A percentile compares a stretch with the other conserved stretches of the same genome.
Conservation (phyloP, 2,888 invertebrate species). For the Smittia sp. region DNA sequence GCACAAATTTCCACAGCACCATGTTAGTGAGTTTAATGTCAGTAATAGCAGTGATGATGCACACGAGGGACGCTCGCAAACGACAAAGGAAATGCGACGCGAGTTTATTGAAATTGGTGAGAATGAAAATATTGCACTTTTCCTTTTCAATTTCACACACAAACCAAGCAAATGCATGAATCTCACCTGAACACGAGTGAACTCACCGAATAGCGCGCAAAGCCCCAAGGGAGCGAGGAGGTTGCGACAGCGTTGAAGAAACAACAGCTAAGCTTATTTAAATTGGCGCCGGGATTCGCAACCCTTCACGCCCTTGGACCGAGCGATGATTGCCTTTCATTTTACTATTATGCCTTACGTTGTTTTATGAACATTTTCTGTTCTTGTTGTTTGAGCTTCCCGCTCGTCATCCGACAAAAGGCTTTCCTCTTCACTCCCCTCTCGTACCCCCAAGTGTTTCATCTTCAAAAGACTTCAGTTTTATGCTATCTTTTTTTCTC, state of each 20-base stretch:
- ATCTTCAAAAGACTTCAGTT: constrained; percentile 1
- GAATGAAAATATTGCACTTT: neutral
- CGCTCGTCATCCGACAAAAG: neutral
- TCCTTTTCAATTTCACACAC: neutral
- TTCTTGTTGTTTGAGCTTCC: neutral
- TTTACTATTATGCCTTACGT: neutral
- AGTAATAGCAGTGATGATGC: neutral
- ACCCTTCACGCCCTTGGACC: neutral
- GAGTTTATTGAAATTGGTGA: neutral
- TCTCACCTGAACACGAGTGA: neutral
- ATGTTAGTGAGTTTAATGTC: constrained; percentile 12
- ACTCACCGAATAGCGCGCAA: neutral
- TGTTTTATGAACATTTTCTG: constrained; percentile 1
- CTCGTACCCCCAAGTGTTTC: neutral
- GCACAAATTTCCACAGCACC: constrained; percentile 21
- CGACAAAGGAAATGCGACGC: neutral
- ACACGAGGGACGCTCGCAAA: neutral
- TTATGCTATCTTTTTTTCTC: neutral
- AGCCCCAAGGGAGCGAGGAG: neutral
- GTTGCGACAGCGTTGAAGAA: neutral
- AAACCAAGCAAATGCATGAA: neutral
- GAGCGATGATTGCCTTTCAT: neutral
- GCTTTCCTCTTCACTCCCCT: neutral
- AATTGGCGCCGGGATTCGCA: no score
- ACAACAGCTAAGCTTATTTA: no score